These are phyloP conservation scores for Sorex araneus DNA, from an alignment of 2,113 vertebrate species.

Conservation along the genomic window DNA sequence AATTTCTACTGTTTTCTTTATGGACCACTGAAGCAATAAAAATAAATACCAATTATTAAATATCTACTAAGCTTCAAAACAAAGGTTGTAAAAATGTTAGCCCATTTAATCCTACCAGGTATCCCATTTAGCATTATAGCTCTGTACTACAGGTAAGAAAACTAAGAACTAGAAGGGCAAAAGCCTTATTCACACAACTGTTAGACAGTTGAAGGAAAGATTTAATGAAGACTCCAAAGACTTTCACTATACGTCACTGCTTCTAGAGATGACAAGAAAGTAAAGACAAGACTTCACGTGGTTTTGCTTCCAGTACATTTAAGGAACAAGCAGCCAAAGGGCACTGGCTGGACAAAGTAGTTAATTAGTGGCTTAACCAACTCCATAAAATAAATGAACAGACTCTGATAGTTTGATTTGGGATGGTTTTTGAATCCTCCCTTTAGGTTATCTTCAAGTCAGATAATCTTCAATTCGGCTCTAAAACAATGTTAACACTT, in stretches of 20 bases:
- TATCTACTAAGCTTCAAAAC: constrained; percentile 27
- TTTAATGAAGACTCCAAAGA: constrained; percentile 38
- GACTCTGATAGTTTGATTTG: constrained; percentile 58
- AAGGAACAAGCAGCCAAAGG: constrained; percentile 77
- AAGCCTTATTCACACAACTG: constrained; percentile 7
- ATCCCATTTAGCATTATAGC: not conserved
- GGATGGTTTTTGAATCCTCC: constrained; percentile 67
- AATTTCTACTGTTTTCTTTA: constrained; percentile 28
- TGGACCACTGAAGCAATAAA: not conserved
- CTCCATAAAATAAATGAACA: constrained; percentile 68
- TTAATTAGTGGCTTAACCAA: constrained; percentile 75
- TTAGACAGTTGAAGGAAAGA: constrained; percentile 31
- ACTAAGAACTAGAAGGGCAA: constrained; percentile 36
- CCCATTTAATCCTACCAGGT: constrained; percentile 41
- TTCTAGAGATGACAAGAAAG: not conserved
- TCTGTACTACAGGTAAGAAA: constrained; percentile 65
- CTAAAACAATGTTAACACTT: constrained; percentile 64
- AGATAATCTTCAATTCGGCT: constrained; percentile 69
- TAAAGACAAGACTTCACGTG: not conserved
- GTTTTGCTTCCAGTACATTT: constrained; percentile 45
- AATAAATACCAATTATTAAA: constrained; percentile 61
- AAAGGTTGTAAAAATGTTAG: constrained; percentile 37
- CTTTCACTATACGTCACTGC: constrained; percentile 39
- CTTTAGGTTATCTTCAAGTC: constrained; percentile 72
- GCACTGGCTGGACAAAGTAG: constrained; percentile 52